Evolutionary conservation across 2,888 invertebrate species (phyloP).

Genomic region (Isoperla grammatica): DNA sequence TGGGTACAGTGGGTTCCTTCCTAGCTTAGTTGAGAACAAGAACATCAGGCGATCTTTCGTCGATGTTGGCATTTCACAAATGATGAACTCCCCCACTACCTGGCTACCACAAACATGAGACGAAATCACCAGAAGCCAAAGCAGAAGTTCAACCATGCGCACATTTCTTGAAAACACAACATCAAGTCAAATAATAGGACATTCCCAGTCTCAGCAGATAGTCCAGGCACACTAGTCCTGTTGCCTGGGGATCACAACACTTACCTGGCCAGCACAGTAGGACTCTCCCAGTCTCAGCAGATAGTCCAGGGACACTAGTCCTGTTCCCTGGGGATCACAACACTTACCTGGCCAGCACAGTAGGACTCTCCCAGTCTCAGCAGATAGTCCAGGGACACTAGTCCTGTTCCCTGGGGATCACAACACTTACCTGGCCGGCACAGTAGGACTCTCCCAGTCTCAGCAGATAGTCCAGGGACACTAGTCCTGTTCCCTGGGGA

Average conservation of each 20-base stretch:
- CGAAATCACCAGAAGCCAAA: no score
- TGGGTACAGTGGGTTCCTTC: no score
- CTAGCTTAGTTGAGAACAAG: no score
- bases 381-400: constrained; percentile 39
- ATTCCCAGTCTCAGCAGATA: constrained; percentile 39
- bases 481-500: constrained; percentile 39
- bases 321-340: constrained; percentile 41
- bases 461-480: constrained; percentile 39
- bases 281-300: constrained; percentile 38
- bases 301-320: constrained; percentile 39
- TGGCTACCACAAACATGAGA: no score
- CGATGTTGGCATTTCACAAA: no score
- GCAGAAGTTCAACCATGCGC: no score
- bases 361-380: constrained; percentile 39
- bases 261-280: constrained; percentile 31
- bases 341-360: constrained; percentile 26
- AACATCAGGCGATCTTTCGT: no score
- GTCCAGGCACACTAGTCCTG: constrained; percentile 39
- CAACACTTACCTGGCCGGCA: constrained; percentile 33
- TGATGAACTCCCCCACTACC: no score
- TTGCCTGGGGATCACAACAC: constrained; percentile 41
- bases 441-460: constrained; percentile 38
- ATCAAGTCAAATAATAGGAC: constrained; percentile 35
- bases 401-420: constrained; percentile 40
- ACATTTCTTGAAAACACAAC: no score